phyloP scores from a whole-genome alignment of 2,113 vertebrate genomes.

The zebrafish (Danio rerio) region DNA sequence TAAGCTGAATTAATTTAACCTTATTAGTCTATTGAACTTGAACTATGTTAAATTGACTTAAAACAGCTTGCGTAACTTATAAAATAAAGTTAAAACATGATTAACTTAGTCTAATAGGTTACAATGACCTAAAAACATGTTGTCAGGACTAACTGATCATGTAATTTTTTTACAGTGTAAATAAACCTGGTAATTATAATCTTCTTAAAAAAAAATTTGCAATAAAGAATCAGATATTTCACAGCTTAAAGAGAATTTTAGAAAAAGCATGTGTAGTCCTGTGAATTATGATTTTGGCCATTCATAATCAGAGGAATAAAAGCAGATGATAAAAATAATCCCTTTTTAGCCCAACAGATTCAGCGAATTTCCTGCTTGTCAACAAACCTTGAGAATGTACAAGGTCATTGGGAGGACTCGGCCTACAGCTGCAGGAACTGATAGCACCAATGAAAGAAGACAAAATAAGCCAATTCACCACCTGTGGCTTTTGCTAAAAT shows the following conservation, averaged over 20 bases:
- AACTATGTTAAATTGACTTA: too few relatives aligned
- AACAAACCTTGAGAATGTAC: slow-evolving; percentile 1
- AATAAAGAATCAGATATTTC: background rate
- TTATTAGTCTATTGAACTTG: too few relatives aligned
- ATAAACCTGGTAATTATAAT: background rate
- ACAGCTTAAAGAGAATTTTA: background rate
- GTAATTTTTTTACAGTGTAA: background rate
- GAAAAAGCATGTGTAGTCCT: background rate
- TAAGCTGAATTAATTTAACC: too few relatives aligned
- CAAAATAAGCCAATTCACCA: background rate
- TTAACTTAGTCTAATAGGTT: too few relatives aligned
- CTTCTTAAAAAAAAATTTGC: background rate
- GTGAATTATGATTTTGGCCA: background rate
- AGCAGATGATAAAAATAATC: background rate
- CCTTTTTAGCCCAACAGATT: background rate
- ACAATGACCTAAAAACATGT: too few relatives aligned
- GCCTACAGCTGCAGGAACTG: background rate
- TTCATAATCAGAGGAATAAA: background rate
- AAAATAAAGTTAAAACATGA: too few relatives aligned
- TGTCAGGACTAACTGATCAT: too few relatives aligned
- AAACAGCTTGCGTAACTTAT: too few relatives aligned
- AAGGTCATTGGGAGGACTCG: background rate
- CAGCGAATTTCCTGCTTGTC: background rate
- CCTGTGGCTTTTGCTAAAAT: background rate
- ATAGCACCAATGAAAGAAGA: background rate